Evolutionary conservation across 2,113 vertebrate genomes (phyloP).

Genomic region (Origma solitaria): DNA sequence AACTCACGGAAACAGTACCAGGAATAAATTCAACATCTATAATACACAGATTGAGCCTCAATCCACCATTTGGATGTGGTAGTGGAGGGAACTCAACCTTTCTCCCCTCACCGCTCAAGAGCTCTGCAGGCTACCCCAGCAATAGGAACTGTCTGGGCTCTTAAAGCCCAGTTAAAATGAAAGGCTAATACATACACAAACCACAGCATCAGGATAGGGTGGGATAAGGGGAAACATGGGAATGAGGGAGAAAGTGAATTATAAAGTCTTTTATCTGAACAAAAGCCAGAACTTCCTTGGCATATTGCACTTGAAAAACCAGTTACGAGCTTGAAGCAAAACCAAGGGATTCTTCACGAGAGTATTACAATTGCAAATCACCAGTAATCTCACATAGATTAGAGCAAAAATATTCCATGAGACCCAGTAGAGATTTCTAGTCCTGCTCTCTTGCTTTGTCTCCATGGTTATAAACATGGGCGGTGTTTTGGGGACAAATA

Average conservation of each 20-base stretch:
- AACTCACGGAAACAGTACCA: not conserved
- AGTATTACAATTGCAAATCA: slow-evolving; percentile 5
- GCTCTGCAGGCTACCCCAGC: not conserved
- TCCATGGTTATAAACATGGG: not conserved
- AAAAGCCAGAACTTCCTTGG: not conserved
- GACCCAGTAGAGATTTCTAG: not conserved
- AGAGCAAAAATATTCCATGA: not conserved
- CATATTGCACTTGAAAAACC: slow-evolving; percentile 15
- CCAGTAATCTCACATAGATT: not conserved
- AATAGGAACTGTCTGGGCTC: not conserved
- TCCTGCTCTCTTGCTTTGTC: not conserved
- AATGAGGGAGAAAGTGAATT: not conserved
- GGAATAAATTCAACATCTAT: not conserved
- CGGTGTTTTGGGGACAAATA: not conserved
- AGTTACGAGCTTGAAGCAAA: slow-evolving; percentile 4
- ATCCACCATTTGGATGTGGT: not conserved
- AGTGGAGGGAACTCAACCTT: not conserved
- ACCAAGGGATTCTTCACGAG: not conserved
- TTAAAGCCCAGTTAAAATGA: not conserved
- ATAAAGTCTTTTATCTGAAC: not conserved
- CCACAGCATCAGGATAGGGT: not conserved
- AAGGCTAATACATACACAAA: not conserved
- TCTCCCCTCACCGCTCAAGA: not conserved
- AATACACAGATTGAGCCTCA: not conserved
- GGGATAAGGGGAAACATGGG: not conserved